Conservation (phyloP, 2,113 vertebrate genomes). For the Gulo gulo region DNA sequence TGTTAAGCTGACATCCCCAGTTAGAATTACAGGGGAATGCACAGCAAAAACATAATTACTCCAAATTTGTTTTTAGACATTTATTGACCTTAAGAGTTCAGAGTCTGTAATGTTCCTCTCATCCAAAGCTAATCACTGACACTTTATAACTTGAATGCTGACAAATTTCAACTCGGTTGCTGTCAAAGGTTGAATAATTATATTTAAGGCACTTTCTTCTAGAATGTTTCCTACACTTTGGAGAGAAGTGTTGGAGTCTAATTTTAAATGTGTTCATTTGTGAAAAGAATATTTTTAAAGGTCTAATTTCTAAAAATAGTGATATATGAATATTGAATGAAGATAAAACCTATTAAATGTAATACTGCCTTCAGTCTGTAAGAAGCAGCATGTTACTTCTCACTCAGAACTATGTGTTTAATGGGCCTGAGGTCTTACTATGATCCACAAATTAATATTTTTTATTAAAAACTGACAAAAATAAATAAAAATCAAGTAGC, state of each 20-base stretch:
- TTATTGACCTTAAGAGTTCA: conserved; percentile 54
- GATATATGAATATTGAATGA: not conserved
- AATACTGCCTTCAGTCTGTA: not conserved
- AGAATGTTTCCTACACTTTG: conserved; percentile 31
- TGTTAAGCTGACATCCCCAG: not conserved
- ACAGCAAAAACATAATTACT: conserved; percentile 24
- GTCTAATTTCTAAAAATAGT: conserved; percentile 28
- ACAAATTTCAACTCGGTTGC: conserved; percentile 43
- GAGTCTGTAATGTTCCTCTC: not conserved
- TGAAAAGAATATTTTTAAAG: conserved; percentile 49
- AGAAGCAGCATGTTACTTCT: not conserved
- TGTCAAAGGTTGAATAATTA: conserved; percentile 54
- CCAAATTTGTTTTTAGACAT: conserved; percentile 51
- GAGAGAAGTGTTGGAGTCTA: not conserved
- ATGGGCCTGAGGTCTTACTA: not conserved
- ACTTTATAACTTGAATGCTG: conserved; percentile 43
- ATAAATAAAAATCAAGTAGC: not conserved
- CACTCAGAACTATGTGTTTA: not conserved
- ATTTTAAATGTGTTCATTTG: conserved; percentile 47
- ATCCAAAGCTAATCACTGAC: conserved; percentile 44
- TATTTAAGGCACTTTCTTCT: conserved; percentile 34
- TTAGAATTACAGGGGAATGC: not conserved
- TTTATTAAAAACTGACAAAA: not conserved
- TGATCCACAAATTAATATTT: not conserved
- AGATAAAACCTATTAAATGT: conserved; percentile 26